phyloP scores from a whole-genome alignment of 1,140 invertebrate genomes.

The Drosophila willistoni region DNA sequence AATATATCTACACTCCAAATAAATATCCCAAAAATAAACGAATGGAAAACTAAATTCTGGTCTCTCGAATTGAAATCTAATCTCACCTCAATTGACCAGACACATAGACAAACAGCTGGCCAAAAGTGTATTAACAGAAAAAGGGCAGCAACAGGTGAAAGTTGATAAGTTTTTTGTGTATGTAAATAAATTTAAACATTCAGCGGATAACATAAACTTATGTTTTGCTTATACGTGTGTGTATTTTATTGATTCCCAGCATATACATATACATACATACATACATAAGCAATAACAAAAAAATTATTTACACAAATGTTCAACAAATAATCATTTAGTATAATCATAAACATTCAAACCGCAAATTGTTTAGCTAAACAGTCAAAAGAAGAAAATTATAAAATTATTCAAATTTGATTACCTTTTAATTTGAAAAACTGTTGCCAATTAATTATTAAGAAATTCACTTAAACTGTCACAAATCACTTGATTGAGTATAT shows the following conservation, averaged over 20 bases:
- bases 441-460: conserved; percentile 1
- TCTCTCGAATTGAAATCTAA: no score
- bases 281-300: background rate
- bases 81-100: no score
- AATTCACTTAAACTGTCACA: conserved; percentile 13
- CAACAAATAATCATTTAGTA: conserved; percentile 10
- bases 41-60: no score
- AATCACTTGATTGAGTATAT: conserved; percentile 6
- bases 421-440: conserved; percentile 21
- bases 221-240: conserved; percentile 16
- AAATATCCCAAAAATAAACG: no score
- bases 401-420: conserved; percentile 26
- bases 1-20: background rate
- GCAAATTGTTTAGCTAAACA: conserved; percentile 26
- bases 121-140: background rate
- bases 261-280: background rate
- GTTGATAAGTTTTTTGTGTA: background rate
- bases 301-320: conserved; percentile 43
- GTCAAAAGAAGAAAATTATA: conserved; percentile 1
- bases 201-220: conserved; percentile 26
- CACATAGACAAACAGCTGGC: no score
- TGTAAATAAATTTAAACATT: conserved; percentile 7
- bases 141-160: conserved; percentile 7
- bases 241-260: conserved; percentile 14
- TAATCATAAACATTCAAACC: conserved; percentile 13